Evolutionary conservation across 2,797 vertebrate species (phyloP), one percentile per base, ranked within the genome.

Genomic region (Tenualosa thibaudeaui): DNA sequence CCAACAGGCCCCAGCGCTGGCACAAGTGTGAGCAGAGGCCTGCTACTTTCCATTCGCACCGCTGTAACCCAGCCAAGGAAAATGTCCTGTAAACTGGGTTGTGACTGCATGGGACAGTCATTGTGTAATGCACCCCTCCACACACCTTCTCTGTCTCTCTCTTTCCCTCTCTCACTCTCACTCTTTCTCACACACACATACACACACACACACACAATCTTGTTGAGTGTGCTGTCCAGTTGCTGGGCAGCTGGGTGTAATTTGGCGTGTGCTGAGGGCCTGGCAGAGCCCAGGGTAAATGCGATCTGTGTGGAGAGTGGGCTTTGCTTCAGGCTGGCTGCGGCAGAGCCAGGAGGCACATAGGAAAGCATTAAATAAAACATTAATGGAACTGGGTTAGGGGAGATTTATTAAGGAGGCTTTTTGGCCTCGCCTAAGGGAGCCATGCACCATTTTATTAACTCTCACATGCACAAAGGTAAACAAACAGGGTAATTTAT

Each of bases 301-400:
- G 86, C 88, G 88, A 89, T 91, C 90, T 91, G 90, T 75, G 68
- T 75, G 37, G 87, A 93, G 93, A 94, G 92, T 89, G 88, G 91
- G 91, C 92, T 94, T 93, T 93, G 92, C 90, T 89, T 91, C 91
- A 87, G 91, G 90, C 94, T 92, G 88, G 85, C 89, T 90, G 91
- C 91, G 90, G 50, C 85, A 91, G 89, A 91, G 90, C 92, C 93
- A 92, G 88, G 88, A 83, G 92, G 91, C 92, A 92, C 92, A 92
- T 89, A 92, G 91, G 89, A 93, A 92, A 92, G 92, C 93, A 95
- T 96, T 95, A 96, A 95, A 94, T 94, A 94, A 75, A 95, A 95
- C 94, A 95, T 95, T 94, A 95, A 94, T 95, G 93, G 92, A 96
- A 95, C 91, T 95, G 91, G 94, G 95, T 96, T 95, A 94, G 92